These are phyloP conservation scores for Leucophenga maculata DNA, from an alignment of 2,888 invertebrate genomes.

Conservation along the genomic window DNA sequence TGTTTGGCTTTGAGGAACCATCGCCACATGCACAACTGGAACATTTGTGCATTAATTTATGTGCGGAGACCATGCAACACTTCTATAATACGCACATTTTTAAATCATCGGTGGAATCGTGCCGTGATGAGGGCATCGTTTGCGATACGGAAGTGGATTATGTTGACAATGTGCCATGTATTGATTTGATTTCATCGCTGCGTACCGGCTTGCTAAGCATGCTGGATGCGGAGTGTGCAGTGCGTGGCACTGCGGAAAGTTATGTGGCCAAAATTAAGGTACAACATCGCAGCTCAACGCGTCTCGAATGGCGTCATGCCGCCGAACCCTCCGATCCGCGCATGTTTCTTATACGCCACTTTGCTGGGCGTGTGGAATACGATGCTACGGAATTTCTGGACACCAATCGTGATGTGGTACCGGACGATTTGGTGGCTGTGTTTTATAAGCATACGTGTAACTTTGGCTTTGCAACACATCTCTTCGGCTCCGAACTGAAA, in stretches of 20 bases:
- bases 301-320: slow-evolving; percentile 81
- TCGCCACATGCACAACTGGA: slow-evolving; percentile 88
- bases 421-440: slow-evolving; percentile 92
- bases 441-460: slow-evolving; percentile 94
- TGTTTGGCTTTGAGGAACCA: slow-evolving; percentile 97
- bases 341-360: slow-evolving; percentile 92
- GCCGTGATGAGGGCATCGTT: slow-evolving; percentile 92
- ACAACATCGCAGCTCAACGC: slow-evolving; percentile 86
- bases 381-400: slow-evolving; percentile 91
- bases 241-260: slow-evolving; percentile 84
- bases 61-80: slow-evolving; percentile 98
- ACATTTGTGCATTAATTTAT: slow-evolving; percentile 94
- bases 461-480: slow-evolving; percentile 96
- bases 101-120: slow-evolving; percentile 93
- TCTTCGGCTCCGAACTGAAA: slow-evolving; percentile 95
- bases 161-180: slow-evolving; percentile 94
- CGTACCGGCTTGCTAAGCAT: slow-evolving; percentile 92
- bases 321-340: slow-evolving; percentile 85
- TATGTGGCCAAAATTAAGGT: slow-evolving; percentile 85
- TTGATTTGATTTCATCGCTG: slow-evolving; percentile 94
- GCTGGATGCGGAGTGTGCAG: slow-evolving; percentile 92
- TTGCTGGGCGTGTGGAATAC: slow-evolving; percentile 88
- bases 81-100: slow-evolving; percentile 98
- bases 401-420: slow-evolving; percentile 92
- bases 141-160: slow-evolving; percentile 93